phyloP scores from a whole-genome alignment of 2,888 invertebrate species.

The Caenorhabditis drosophilae region DNA sequence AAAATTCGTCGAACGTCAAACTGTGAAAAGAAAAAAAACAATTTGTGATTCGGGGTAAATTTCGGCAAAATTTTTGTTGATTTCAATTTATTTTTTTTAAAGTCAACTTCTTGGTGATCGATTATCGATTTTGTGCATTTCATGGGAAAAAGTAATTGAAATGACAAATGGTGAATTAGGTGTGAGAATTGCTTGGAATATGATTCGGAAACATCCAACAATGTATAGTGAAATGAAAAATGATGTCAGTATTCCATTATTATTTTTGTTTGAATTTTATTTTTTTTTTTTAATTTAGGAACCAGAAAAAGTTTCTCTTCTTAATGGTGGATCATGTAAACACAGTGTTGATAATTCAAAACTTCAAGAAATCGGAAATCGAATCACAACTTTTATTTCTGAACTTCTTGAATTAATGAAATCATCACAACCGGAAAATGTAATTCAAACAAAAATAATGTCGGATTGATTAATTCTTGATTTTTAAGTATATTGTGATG shows the following conservation, averaged over 20 bases:
- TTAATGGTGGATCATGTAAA: conserved; percentile 41
- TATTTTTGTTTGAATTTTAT: too few species aligned
- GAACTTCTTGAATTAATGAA: conserved; percentile 56
- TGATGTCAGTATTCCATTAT: too few species aligned
- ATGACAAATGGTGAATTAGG: conserved; percentile 61
- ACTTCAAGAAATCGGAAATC: conserved; percentile 56
- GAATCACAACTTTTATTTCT: conserved; percentile 56
- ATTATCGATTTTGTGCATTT: conserved; percentile 41
- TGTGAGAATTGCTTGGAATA: conserved; percentile 57
- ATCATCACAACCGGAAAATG: conserved; percentile 49
- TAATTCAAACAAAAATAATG: conserved; percentile 11
- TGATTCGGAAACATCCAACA: conserved; percentile 58
- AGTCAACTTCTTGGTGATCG: conserved; percentile 52
- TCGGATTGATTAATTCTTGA: not conserved
- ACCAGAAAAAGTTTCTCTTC: conserved; percentile 38
- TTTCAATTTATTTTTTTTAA: too few species aligned
- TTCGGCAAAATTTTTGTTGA: too few species aligned
- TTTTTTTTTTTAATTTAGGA: too few species aligned
- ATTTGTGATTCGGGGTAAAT: conserved; percentile 52
- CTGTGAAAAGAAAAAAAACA: conserved; percentile 62
- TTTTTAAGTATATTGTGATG: conserved; percentile 49
- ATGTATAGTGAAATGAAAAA: conserved; percentile 46
- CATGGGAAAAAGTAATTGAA: conserved; percentile 54
- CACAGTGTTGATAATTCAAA: conserved; percentile 51
- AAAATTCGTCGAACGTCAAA: conserved; percentile 52